Conservation (phyloP, 2,113 vertebrate genomes). For the Thunnus thynnus region DNA sequence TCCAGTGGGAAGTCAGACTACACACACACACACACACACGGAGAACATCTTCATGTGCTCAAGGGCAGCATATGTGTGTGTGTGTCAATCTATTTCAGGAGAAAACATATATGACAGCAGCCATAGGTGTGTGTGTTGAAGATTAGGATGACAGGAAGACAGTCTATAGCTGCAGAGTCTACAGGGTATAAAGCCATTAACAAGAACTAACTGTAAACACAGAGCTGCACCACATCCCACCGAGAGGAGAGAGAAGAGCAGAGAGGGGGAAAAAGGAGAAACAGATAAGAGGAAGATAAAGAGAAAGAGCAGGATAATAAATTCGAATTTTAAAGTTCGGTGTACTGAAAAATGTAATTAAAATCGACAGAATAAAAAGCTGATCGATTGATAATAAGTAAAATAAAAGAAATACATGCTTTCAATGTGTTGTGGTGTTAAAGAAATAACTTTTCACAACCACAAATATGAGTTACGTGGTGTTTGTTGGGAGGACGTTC, state of each 20-base stretch:
- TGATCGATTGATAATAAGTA: not conserved
- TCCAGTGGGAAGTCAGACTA: not conserved
- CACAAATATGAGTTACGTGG: too few relatives aligned
- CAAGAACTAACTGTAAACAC: not conserved
- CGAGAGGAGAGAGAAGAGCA: not conserved
- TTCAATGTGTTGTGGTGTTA: too few relatives aligned
- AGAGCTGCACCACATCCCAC: not conserved
- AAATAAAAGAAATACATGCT: not conserved
- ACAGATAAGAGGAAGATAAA: not conserved
- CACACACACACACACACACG: conserved; percentile 14
- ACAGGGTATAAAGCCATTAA: conserved; percentile 45
- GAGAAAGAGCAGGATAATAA: not conserved
- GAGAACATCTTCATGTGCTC: not conserved
- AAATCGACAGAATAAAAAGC: not conserved
- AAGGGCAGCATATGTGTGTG: conserved; percentile 15
- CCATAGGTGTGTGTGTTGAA: conserved; percentile 19
- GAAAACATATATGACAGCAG: conserved; percentile 17
- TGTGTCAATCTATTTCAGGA: conserved; percentile 17
- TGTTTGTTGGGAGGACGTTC: too few relatives aligned
- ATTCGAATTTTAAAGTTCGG: not conserved
- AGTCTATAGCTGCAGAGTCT: conserved; percentile 26
- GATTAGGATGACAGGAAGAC: conserved; percentile 12
- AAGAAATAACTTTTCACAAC: too few relatives aligned
- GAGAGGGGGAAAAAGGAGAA: not conserved
- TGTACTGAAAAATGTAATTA: not conserved